Evolutionary conservation across 2,888 invertebrate species (phyloP).

Genomic region (Cactoblastis cactorum): DNA sequence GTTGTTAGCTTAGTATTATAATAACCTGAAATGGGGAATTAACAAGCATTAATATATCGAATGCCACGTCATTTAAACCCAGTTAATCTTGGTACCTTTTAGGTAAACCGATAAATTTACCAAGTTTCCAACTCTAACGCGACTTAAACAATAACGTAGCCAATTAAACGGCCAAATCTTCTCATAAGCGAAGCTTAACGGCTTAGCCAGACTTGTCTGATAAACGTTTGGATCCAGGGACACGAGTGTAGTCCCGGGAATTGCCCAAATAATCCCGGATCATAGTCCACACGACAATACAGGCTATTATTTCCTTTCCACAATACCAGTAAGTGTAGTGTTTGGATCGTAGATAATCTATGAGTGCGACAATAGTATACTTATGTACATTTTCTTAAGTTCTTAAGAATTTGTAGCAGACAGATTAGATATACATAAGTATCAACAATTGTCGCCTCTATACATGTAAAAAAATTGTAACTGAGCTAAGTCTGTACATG

Average conservation of each 20-base stretch:
- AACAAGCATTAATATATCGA: neutral
- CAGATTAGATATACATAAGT: too few species aligned
- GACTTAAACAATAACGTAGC: conserved; percentile 9
- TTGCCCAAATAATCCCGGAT: conserved; percentile 31
- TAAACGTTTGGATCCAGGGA: conserved; percentile 11
- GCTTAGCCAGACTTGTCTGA: conserved; percentile 12
- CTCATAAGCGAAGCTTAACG: conserved; percentile 13
- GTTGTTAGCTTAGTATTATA: too few species aligned
- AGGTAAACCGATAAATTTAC: neutral
- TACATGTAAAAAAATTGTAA: too few species aligned
- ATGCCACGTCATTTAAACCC: neutral
- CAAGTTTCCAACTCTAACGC: neutral
- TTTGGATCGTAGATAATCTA: neutral
- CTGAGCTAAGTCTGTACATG: too few species aligned
- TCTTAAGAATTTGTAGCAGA: neutral
- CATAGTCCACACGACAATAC: conserved; percentile 28
- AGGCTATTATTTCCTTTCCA: conserved; percentile 26
- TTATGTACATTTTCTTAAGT: too few species aligned
- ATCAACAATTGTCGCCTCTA: too few species aligned
- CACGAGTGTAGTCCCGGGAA: conserved; percentile 23
- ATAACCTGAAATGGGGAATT: too few species aligned
- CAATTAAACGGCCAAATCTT: conserved; percentile 13
- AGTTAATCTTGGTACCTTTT: neutral
- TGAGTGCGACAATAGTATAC: neutral
- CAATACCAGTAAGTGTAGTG: conserved; percentile 8